phyloP scores from a whole-genome alignment of 1,140 invertebrate genomes.

The Drosophila watanabei region DNA sequence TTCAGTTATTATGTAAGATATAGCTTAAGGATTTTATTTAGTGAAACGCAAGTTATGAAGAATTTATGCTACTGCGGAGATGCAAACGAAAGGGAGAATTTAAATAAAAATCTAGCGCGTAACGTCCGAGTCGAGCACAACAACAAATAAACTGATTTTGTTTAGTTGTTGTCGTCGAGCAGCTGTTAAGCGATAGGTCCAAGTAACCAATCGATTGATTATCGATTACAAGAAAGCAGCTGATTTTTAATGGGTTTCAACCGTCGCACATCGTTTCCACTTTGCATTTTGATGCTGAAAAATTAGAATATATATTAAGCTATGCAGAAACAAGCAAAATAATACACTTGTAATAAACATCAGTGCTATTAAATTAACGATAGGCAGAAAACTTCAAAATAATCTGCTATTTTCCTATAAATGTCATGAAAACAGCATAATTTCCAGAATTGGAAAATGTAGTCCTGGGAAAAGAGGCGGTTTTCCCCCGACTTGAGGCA shows the following conservation, averaged over 20 bases:
- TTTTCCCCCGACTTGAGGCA: neutral
- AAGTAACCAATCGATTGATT: neutral
- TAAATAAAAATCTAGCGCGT: slow-evolving; percentile 28
- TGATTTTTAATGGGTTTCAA: neutral
- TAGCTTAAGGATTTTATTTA: neutral
- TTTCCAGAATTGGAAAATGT: too few relatives aligned
- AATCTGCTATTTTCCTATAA: too few relatives aligned
- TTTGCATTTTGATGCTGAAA: too few relatives aligned
- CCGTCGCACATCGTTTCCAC: too few relatives aligned
- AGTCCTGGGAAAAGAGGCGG: too few relatives aligned
- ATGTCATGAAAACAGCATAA: too few relatives aligned
- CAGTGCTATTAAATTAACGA: too few relatives aligned
- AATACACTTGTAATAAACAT: too few relatives aligned
- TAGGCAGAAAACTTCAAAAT: too few relatives aligned
- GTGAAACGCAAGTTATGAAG: neutral
- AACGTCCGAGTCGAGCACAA: slow-evolving; percentile 25
- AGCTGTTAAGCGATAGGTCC: slow-evolving; percentile 2
- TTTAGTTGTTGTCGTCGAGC: slow-evolving; percentile 13
- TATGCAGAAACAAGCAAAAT: too few relatives aligned
- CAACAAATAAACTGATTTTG: slow-evolving; percentile 28
- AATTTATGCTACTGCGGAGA: slow-evolving; percentile 14
- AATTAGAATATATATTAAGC: too few relatives aligned
- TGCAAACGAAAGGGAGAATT: slow-evolving; percentile 12
- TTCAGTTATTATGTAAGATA: slow-evolving; percentile 37
- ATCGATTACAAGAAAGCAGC: neutral